These are phyloP conservation scores for Gibbula magus DNA, from an alignment of 2,888 invertebrate species.

Conservation along the genomic window DNA sequence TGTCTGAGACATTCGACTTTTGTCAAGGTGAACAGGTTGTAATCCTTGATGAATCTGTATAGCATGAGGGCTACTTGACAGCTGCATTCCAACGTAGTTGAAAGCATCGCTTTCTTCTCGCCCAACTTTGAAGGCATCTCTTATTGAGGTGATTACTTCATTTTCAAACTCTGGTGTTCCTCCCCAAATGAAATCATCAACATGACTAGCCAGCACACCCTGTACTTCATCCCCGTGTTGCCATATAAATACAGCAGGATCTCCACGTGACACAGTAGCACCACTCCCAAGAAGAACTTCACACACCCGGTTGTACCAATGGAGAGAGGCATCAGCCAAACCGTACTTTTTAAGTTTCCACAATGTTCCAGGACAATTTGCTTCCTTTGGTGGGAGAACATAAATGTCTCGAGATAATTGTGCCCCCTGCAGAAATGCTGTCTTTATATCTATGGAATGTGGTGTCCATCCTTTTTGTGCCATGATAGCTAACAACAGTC, in stretches of 20 bases:
- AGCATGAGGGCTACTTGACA: background rate
- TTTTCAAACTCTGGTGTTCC: constrained; percentile 18
- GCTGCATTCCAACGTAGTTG: constrained; percentile 24
- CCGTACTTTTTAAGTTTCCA: constrained; percentile 26
- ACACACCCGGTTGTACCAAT: constrained; percentile 20
- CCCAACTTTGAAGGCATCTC: constrained; percentile 16
- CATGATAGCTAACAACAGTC: constrained; percentile 16
- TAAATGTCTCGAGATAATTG: background rate
- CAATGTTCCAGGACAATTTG: background rate
- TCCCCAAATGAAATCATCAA: constrained; percentile 30
- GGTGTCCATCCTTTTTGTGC: constrained; percentile 30
- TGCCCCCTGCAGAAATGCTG: constrained; percentile 18
- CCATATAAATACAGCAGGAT: constrained; percentile 30
- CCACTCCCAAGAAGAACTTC: background rate
- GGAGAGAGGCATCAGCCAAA: constrained; percentile 27
- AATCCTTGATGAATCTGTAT: background rate
- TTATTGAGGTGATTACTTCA: background rate
- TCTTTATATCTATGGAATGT: constrained; percentile 28
- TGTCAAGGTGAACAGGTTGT: background rate
- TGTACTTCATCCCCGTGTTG: background rate
- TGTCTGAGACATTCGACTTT: background rate
- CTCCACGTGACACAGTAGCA: background rate
- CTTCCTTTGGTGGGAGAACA: constrained; percentile 7
- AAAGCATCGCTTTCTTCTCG: constrained; percentile 21
- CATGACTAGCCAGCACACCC: constrained; percentile 29